phyloP scores from a whole-genome alignment of 2,888 invertebrate genomes.

The Netelia inedita region DNA sequence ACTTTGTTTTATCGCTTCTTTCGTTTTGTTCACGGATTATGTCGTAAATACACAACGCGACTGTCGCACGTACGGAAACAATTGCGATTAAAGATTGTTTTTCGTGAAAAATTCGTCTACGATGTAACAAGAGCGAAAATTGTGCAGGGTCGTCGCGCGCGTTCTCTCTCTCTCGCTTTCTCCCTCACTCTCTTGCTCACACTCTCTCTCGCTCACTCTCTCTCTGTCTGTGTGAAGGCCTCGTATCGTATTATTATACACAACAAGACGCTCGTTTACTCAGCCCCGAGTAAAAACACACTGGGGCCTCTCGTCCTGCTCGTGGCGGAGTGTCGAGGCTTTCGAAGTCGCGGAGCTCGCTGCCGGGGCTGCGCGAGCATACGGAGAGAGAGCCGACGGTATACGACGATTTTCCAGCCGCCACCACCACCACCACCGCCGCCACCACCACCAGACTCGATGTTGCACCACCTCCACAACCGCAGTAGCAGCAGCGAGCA shows the following conservation, averaged over 20 bases:
- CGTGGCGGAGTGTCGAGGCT: slow-evolving; percentile 74
- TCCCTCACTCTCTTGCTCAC: slow-evolving; percentile 61
- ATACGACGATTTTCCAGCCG: slow-evolving; percentile 65
- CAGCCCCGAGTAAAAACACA: slow-evolving; percentile 86
- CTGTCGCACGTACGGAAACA: not conserved
- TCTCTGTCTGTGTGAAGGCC: slow-evolving; percentile 66
- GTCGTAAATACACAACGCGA: not conserved
- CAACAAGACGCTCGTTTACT: slow-evolving; percentile 93
- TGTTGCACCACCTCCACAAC: slow-evolving; percentile 69
- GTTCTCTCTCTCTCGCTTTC: slow-evolving; percentile 23
- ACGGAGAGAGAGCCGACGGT: slow-evolving; percentile 4
- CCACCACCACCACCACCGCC: slow-evolving; percentile 60
- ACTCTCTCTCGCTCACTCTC: slow-evolving; percentile 58
- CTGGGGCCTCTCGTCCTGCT: slow-evolving; percentile 78
- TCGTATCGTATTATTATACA: slow-evolving; percentile 90
- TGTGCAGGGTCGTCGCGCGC: not conserved
- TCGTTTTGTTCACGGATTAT: no score
- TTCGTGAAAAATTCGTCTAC: not conserved
- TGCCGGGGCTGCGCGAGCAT: slow-evolving; percentile 68
- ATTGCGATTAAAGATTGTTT: slow-evolving; percentile 12
- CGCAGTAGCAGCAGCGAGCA: slow-evolving; percentile 34
- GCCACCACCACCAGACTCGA: slow-evolving; percentile 32
- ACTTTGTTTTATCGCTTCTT: no score
- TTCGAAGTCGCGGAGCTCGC: slow-evolving; percentile 65
- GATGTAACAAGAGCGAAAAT: slow-evolving; percentile 29